phyloP scores from a whole-genome alignment of 1,140 invertebrate species.

The Bombus terrestris region DNA sequence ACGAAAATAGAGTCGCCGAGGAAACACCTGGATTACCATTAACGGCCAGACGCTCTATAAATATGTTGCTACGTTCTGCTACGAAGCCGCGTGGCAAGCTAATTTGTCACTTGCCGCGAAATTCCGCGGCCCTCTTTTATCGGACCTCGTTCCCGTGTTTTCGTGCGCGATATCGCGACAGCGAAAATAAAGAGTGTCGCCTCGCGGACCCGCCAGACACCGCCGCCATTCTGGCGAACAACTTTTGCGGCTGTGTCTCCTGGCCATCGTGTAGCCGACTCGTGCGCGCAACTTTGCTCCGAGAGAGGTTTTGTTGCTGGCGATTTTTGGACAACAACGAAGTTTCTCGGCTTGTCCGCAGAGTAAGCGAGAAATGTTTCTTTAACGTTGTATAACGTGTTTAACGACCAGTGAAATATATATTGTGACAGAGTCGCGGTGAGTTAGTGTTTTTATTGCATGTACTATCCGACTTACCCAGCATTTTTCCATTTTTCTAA shows the following conservation, averaged over 20 bases:
- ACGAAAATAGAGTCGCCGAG: conserved; percentile 54
- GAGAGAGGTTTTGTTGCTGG: conserved; percentile 3
- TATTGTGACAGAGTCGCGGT: background rate
- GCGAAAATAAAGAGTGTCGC: conserved; percentile 37
- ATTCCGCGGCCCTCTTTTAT: conserved; percentile 44
- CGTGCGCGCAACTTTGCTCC: background rate
- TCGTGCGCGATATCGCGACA: conserved; percentile 49
- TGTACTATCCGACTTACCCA: no score
- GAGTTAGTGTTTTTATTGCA: background rate
- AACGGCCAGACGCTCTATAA: conserved; percentile 47
- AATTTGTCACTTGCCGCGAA: conserved; percentile 52
- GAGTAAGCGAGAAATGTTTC: conserved; percentile 16
- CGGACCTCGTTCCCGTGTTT: conserved; percentile 32
- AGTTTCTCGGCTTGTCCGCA: background rate
- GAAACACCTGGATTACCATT: conserved; percentile 54
- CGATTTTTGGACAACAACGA: conserved; percentile 13
- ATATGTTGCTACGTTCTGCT: conserved; percentile 32
- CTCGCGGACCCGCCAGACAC: background rate
- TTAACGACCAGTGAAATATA: background rate
- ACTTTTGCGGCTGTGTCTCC: conserved; percentile 10
- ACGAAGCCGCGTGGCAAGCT: conserved; percentile 16
- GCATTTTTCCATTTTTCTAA: no score
- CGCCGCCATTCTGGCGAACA: conserved; percentile 15
- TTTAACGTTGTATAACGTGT: background rate
- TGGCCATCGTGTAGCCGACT: background rate